Evolutionary conservation across 1,140 invertebrate species (phyloP).

Genomic region (Kradibia gibbosae): DNA sequence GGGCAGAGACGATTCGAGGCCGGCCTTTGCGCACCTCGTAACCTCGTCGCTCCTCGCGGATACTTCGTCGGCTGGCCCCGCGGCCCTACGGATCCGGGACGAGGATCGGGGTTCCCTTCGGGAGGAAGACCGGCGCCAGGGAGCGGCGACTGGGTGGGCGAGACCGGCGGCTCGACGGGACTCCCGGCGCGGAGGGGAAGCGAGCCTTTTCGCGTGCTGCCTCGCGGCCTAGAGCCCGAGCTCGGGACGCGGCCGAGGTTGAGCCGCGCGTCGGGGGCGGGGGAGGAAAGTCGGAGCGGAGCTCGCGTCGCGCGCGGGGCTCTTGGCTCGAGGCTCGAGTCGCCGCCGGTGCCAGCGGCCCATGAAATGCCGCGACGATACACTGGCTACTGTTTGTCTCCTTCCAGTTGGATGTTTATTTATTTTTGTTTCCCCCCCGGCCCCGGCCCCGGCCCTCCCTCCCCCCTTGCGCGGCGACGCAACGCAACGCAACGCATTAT

Average conservation of each 20-base stretch:
- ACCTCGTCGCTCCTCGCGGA: neutral
- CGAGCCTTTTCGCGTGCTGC: neutral
- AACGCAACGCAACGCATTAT: neutral
- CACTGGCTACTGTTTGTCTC: conserved; percentile 8
- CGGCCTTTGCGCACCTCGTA: conserved; percentile 21
- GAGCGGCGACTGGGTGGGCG: neutral
- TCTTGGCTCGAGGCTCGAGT: conserved; percentile 9
- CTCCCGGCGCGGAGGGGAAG: neutral
- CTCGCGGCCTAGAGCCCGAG: neutral
- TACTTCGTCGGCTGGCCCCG: too few relatives aligned
- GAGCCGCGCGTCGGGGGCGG: neutral
- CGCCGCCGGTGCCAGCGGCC: neutral
- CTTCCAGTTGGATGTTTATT: too few relatives aligned
- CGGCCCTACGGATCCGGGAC: too few relatives aligned
- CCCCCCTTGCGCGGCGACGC: too few relatives aligned
- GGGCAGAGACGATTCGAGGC: conserved; percentile 6
- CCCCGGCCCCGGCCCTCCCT: neutral
- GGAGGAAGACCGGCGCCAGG: neutral
- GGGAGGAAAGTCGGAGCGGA: neutral
- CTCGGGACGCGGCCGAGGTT: neutral
- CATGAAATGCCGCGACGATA: neutral
- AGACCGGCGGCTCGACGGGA: neutral
- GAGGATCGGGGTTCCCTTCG: neutral
- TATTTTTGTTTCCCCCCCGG: neutral
- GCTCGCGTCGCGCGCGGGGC: neutral